phyloP scores from a whole-genome alignment of 2,797 vertebrate species.

The Sebastes taczanowskii region DNA sequence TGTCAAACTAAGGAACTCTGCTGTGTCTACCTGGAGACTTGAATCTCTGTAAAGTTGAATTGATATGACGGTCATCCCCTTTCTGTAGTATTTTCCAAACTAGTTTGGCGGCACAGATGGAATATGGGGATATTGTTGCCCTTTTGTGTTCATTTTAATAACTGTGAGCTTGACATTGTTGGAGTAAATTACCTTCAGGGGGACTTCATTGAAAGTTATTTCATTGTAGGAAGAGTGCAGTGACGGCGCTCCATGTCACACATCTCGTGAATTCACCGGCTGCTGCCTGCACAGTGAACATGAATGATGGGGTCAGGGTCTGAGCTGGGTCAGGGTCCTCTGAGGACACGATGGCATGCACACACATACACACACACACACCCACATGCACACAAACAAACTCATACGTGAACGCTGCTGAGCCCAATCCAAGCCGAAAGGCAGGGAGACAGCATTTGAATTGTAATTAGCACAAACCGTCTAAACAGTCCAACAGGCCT shows the following conservation, averaged over 20 bases:
- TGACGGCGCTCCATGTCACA: not conserved
- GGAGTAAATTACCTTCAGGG: conserved; percentile 26
- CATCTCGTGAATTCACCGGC: conserved; percentile 8
- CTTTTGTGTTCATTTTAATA: conserved; percentile 31
- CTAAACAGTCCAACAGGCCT: conserved; percentile 26
- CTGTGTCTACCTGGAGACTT: not conserved
- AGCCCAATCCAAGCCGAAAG: conserved; percentile 33
- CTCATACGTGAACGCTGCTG: conserved; percentile 1
- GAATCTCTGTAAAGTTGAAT: not conserved
- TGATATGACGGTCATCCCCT: not conserved
- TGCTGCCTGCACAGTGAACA: conserved; percentile 4
- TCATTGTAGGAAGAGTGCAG: not conserved
- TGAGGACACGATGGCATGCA: not conserved
- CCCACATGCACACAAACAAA: not conserved
- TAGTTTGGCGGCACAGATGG: not conserved
- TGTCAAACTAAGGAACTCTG: not conserved
- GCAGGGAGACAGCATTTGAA: conserved; percentile 10
- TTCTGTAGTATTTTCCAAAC: not conserved
- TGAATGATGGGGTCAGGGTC: conserved; percentile 11
- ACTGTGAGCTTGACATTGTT: conserved; percentile 18
- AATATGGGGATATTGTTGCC: not conserved
- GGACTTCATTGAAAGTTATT: conserved; percentile 14
- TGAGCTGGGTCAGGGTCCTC: conserved; percentile 12
- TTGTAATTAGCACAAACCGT: conserved; percentile 50
- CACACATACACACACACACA: not conserved